Evolutionary conservation across 2,888 invertebrate genomes (phyloP).

Genomic region (Dysmachus trigonus): DNA sequence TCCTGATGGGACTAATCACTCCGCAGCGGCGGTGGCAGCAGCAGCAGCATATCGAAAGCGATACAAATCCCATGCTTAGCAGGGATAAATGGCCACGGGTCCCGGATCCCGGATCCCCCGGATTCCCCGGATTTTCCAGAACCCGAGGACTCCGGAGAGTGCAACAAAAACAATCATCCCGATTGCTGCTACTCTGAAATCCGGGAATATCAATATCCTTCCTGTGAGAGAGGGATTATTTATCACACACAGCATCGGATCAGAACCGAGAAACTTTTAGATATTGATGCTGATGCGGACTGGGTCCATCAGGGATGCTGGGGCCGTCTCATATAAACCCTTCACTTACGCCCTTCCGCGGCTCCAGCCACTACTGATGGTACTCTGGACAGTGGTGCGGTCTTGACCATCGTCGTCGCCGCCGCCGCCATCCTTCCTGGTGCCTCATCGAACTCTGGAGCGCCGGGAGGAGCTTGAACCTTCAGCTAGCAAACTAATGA

Average conservation of each 20-base stretch:
- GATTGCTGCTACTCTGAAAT: conserved; percentile 7
- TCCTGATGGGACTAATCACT: conserved; percentile 17
- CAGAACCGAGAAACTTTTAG: conserved; percentile 9
- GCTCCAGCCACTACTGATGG: background rate
- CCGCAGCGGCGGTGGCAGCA: background rate
- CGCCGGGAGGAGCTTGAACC: background rate
- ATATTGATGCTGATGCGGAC: conserved; percentile 19
- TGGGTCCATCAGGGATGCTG: background rate
- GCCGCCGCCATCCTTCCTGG: background rate
- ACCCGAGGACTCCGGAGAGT: background rate
- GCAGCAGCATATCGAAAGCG: conserved; percentile 13
- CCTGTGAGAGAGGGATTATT: conserved; percentile 21
- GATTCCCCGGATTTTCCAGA: too few species aligned
- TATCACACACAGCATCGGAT: conserved; percentile 7
- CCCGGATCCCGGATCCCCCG: background rate
- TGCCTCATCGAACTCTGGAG: background rate
- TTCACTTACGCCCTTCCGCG: too few species aligned
- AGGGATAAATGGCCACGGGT: background rate
- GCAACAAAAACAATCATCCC: conserved; percentile 28
- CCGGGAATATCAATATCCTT: conserved; percentile 37
- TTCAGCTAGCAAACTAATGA: conserved; percentile 32
- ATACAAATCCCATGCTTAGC: conserved; percentile 8
- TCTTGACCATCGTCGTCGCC: background rate
- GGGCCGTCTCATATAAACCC: background rate
- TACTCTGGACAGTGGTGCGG: background rate